Conservation (phyloP, 2,888 invertebrate genomes). For the Aphidoletes aphidimyza region DNA sequence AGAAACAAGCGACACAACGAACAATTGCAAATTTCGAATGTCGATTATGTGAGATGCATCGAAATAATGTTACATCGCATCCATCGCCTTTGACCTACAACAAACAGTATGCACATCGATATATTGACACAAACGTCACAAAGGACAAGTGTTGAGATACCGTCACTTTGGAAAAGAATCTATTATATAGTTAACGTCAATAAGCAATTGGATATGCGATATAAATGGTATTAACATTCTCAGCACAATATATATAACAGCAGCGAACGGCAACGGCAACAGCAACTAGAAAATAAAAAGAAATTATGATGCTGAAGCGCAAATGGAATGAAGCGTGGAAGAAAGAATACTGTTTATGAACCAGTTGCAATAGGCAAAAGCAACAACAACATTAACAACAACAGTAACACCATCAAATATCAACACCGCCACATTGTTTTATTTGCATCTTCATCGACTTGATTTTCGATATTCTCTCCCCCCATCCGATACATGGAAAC, state of each 20-base stretch:
- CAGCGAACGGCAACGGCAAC: not conserved
- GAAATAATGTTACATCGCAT: not conserved
- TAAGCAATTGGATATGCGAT: not conserved
- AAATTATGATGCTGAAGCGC: not conserved
- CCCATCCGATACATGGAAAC: too few species aligned
- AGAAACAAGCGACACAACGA: not conserved
- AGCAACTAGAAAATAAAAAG: not conserved
- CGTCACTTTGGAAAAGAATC: not conserved
- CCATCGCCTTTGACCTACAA: not conserved
- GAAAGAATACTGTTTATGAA: not conserved
- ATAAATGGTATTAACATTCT: not conserved
- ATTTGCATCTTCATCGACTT: not conserved
- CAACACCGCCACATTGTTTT: not conserved
- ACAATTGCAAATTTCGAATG: not conserved
- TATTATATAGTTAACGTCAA: conserved; percentile 31
- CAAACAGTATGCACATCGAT: conserved; percentile 14
- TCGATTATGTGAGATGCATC: not conserved
- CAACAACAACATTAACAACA: not conserved
- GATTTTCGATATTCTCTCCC: too few species aligned
- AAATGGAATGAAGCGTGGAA: not conserved
- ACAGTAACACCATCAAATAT: not conserved
- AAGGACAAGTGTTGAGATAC: not conserved
- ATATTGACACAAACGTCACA: not conserved
- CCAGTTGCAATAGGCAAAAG: not conserved
- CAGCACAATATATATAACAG: too few species aligned